Base-by-base conservation (phyloP, 2,888 invertebrate genomes). In the Notocelia uddmanniana region DNA sequence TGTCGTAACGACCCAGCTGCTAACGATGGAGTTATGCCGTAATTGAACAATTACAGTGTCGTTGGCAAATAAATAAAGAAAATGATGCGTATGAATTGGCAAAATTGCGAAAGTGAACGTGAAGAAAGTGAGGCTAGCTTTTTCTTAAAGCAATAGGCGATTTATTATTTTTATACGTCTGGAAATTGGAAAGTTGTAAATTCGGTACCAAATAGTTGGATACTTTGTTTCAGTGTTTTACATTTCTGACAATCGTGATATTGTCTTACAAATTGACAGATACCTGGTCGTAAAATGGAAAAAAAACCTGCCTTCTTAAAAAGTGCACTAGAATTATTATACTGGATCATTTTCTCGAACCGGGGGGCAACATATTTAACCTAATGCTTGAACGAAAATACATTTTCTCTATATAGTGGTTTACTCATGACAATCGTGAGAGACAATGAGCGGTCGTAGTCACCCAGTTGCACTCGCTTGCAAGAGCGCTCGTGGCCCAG, bases 11-110 rank as follows among this genome's bases (percentile, higher is more conserved):
- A 52, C 50, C n/a, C 45, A 41, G 52, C 18, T 50, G 18, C 31
- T 26, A 71, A 67, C 67, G 67, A 69, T 60, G 18, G 34, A 50
- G 50, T 23, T 55, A 41, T 34, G 57, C 57, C 45, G 45, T 69
- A 69, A 69, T 58, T 62, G 68, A 62, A 21, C 41, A 54, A 60
- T 71, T 60, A 55, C 34, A 23, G 31, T 26, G 45, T 34, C 58
- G 63, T 45, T 31, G 26, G 48, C 52, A 54, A 67, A 67, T 55
- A 62, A 71, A 58, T 50, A 64, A 57, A 66, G 60, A 72, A 71
- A 71, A 62, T 59, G 31, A 72, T 67, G 45, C 67, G 54, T 67
- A 60, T n/a, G 45, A 67, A 71, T 55, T 55, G 71, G 70, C 54
- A 15, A 8, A 71, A 15, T 37, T 41, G 45, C 67, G 67, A 67